Evolutionary conservation across 2,888 invertebrate species (phyloP).

Genomic region (Diarsia brunnea): DNA sequence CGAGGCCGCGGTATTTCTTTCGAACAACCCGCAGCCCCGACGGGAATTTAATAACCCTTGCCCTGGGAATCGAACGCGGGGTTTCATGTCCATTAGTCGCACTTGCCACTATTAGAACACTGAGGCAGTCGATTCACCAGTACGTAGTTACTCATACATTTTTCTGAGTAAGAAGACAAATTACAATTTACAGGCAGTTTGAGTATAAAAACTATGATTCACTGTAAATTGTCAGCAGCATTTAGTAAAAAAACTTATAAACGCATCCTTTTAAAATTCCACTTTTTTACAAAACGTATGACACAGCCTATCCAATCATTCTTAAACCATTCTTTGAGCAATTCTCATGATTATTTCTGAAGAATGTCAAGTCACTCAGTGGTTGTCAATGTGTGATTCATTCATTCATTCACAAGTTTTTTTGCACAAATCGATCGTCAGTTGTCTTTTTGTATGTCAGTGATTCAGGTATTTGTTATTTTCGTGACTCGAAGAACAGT

Average conservation of each 20-base stretch:
- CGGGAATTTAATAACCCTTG: too few species aligned
- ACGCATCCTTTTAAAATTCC: not conserved
- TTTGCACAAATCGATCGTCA: not conserved
- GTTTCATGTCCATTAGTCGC: too few species aligned
- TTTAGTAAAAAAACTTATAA: not conserved
- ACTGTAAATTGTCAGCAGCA: not conserved
- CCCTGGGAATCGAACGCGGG: too few species aligned
- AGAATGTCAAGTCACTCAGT: constrained; percentile 27
- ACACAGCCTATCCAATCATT: constrained; percentile 14
- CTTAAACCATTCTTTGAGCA: not conserved
- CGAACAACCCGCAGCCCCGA: too few species aligned
- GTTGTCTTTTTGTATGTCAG: constrained; percentile 28
- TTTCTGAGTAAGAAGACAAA: not conserved
- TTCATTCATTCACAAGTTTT: constrained; percentile 8
- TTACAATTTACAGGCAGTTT: not conserved
- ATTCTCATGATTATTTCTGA: not conserved
- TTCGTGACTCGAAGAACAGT: not conserved
- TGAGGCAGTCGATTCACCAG: not conserved
- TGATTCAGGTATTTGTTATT: constrained; percentile 19
- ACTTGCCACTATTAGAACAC: too few species aligned
- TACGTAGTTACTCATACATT: not conserved
- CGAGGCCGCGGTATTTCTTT: too few species aligned
- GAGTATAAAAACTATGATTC: not conserved
- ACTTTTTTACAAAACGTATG: not conserved
- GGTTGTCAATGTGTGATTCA: constrained; percentile 45